Base-by-base conservation (phyloP, 2,113 vertebrate genomes). In the Carlito syrichta region DNA sequence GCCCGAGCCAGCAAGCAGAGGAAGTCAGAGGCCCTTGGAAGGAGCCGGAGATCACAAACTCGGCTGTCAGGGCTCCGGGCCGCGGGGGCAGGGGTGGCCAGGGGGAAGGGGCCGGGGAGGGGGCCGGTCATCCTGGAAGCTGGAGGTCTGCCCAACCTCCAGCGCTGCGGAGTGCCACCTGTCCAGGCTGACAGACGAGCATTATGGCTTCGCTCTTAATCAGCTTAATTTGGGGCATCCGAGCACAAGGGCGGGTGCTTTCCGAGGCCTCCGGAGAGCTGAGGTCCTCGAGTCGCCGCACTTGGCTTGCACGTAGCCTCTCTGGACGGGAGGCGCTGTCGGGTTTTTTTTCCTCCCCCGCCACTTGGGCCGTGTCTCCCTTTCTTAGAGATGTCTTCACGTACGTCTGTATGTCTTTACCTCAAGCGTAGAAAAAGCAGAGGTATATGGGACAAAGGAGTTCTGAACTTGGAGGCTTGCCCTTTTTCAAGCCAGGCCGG, bases 1-100 rank as follows among this genome's bases (percentile, higher is more conserved):
- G 91, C 95, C n/a, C 4, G 73, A 94, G 98, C 98, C 82, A 94
- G 97, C 96, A 0, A 38, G 35, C 76, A 2, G 62, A 98, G 98
- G 98, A 98, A 98, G 98, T 98, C 76, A 45, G 97, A 88, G 97
- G 96, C 96, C n/a, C 5, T 2, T 91, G 96, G 90, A 97, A 83
- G 2, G 85, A 25, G 97, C 97, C 85, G 86, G 7, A 6, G 96
- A 86, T 97, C 97, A 97, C 94, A 62, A 32, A 95, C 93, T 22
- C 81, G 30, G 68, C 98, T 56, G 96, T 94, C 69, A 45, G 88
- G 30, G 93, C 96, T 95, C 89, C 0, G 3, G 16, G 97, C 74
- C 81, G 25, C 0, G 74, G 19, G 0, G 25, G 71, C 3, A 11
- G 60, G 25, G 69, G 69, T 13, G 7, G 43, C 71, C 6, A 45